A percentile compares a stretch with the other conserved stretches of the same genome.
Evolutionary conservation across 2,113 vertebrate genomes (phyloP).

Genomic region (Microcebus murinus): DNA sequence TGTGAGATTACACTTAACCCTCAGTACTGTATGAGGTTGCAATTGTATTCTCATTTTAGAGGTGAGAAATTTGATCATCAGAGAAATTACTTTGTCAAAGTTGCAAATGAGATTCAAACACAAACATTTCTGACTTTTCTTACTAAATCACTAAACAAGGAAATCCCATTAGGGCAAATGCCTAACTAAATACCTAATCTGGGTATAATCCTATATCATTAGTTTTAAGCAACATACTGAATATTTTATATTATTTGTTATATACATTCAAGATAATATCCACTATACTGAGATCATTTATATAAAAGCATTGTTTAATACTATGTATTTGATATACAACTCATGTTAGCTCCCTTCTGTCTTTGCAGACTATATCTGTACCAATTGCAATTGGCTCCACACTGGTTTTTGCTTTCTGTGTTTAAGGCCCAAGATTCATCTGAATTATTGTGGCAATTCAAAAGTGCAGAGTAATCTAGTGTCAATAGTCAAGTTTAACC

Average conservation of each 20-base stretch:
- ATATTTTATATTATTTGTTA: background rate
- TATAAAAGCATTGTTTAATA: background rate
- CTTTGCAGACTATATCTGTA: background rate
- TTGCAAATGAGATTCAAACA: slow-evolving; percentile 8
- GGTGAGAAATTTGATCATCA: background rate
- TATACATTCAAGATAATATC: background rate
- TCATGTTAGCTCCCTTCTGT: background rate
- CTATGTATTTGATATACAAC: background rate
- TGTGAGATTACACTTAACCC: background rate
- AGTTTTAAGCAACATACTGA: background rate
- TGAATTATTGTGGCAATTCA: background rate
- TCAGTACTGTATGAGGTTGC: background rate
- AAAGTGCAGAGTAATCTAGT: background rate
- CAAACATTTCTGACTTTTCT: slow-evolving; percentile 6
- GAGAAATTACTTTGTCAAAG: slow-evolving; percentile 25
- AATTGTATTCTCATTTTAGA: slow-evolving; percentile 15
- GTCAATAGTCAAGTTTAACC: background rate
- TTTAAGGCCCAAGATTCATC: background rate
- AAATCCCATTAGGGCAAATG: background rate
- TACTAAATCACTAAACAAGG: background rate
- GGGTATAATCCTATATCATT: background rate
- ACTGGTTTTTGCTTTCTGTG: background rate
- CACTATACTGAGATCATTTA: background rate
- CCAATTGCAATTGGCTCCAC: background rate
- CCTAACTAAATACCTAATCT: background rate